Conservation (phyloP, 2,113 vertebrate genomes). For the Pycnonotus jocosus region DNA sequence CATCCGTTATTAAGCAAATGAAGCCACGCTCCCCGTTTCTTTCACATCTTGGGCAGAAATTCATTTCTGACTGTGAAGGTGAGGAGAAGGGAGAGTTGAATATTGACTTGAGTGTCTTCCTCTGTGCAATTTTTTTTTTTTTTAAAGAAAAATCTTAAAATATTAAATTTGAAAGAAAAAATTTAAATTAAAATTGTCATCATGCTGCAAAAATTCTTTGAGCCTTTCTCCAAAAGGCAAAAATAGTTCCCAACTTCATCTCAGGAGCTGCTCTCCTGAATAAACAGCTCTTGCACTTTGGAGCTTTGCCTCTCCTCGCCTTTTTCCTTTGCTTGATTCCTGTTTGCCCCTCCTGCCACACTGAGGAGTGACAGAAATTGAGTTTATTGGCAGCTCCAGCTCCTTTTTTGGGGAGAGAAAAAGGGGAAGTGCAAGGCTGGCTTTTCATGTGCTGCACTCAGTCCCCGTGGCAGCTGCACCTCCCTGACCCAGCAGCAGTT, state of each 20-base stretch:
- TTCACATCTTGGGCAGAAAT: neutral
- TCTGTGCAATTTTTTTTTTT: neutral
- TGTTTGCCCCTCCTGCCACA: neutral
- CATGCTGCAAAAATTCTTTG: neutral
- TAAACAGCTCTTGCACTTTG: slow-evolving; percentile 18
- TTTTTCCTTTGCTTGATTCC: neutral
- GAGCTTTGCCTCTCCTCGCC: too few relatives aligned
- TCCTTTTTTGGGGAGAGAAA: neutral
- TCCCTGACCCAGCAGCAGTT: neutral
- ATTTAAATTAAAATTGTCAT: neutral
- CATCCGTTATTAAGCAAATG: neutral
- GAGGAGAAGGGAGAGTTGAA: neutral
- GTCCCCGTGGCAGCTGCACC: neutral
- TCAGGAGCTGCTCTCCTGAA: slow-evolving; percentile 24
- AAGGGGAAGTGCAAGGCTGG: neutral
- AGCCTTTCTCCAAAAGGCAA: slow-evolving; percentile 13
- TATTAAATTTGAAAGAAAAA: too few relatives aligned
- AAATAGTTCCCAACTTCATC: slow-evolving; percentile 6
- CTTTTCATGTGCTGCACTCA: rapidly evolving
- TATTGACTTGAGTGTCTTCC: neutral
- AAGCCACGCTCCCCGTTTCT: neutral
- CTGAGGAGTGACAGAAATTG: neutral
- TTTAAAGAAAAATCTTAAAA: neutral
- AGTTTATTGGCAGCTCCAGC: neutral
- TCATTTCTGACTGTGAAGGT: neutral